Percentiles rank a stretch among this genome's conserved stretches.
Conservation (phyloP, 1,140 invertebrate genomes). For the Zaprionus africanus region DNA sequence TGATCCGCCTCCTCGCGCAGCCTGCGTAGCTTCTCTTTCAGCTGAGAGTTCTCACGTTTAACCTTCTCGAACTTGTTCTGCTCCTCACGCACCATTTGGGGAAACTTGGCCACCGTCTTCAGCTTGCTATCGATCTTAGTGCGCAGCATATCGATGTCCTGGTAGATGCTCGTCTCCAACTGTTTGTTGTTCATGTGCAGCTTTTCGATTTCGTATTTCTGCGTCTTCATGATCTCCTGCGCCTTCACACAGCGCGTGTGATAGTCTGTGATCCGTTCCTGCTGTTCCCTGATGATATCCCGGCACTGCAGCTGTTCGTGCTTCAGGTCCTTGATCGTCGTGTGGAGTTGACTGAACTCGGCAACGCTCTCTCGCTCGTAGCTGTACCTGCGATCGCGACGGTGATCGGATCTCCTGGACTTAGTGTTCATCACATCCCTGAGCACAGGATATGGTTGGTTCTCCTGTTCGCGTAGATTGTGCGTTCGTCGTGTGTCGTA, state of each 20-base stretch:
- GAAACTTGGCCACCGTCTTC: conserved; percentile 66
- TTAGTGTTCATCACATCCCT: conserved; percentile 69
- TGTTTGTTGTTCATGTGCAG: conserved; percentile 73
- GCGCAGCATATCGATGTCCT: conserved; percentile 63
- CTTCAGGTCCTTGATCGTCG: conserved; percentile 64
- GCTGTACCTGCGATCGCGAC: conserved; percentile 19
- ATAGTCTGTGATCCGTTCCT: conserved; percentile 70
- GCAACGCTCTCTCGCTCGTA: conserved; percentile 16
- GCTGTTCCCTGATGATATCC: conserved; percentile 65
- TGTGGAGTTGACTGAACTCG: conserved; percentile 51
- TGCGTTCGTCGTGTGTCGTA: not conserved
- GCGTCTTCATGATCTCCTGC: conserved; percentile 77
- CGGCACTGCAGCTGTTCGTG: conserved; percentile 66
- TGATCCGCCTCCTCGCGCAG: conserved; percentile 68
- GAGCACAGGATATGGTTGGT: conserved; percentile 55
- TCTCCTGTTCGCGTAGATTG: conserved; percentile 38
- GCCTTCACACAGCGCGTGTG: conserved; percentile 73
- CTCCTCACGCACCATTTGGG: conserved; percentile 69
- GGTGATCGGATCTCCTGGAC: conserved; percentile 30
- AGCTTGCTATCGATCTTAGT: conserved; percentile 71
- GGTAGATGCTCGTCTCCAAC: conserved; percentile 67
- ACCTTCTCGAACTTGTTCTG: conserved; percentile 68
- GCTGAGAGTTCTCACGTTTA: conserved; percentile 64
- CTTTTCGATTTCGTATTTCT: conserved; percentile 78
- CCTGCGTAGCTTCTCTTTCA: conserved; percentile 65